phyloP scores from a whole-genome alignment of 2,113 vertebrate species.

The Scortum barcoo region DNA sequence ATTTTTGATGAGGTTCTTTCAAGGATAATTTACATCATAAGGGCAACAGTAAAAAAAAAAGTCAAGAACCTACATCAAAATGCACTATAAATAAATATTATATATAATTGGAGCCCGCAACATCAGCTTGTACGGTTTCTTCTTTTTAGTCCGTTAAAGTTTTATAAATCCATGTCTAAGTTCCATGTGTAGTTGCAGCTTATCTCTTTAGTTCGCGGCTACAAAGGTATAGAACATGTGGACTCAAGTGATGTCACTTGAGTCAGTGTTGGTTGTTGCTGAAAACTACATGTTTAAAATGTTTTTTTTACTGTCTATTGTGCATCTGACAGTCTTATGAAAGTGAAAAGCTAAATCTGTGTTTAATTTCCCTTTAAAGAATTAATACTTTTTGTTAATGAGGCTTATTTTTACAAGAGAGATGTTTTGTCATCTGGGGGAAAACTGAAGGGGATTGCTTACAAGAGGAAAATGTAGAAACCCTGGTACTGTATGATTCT shows the following conservation, averaged over 20 bases:
- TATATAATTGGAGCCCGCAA: background rate
- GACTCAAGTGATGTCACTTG: slow-evolving; percentile 1
- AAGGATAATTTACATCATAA: background rate
- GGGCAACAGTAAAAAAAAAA: background rate
- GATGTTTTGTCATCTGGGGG: background rate
- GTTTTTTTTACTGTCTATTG: background rate
- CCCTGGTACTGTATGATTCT: background rate
- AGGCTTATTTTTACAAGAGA: background rate
- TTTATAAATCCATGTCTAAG: background rate
- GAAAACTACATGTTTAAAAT: background rate
- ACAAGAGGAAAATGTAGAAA: slow-evolving; percentile 7
- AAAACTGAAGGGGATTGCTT: slow-evolving; percentile 1
- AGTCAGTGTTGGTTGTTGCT: background rate
- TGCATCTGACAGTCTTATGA: too few relatives aligned
- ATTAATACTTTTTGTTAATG: background rate
- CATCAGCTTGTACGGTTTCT: background rate
- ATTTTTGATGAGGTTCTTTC: background rate
- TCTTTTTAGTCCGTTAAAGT: background rate
- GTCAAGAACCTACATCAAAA: background rate
- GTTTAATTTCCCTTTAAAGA: background rate
- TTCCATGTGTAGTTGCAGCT: background rate
- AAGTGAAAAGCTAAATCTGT: background rate
- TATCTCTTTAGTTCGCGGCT: background rate
- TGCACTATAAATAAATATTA: background rate
- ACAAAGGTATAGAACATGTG: background rate